Evolutionary conservation across 2,888 invertebrate genomes (phyloP), one percentile per base, ranked within the genome.

Genomic region (Eupeodes latifasciatus): DNA sequence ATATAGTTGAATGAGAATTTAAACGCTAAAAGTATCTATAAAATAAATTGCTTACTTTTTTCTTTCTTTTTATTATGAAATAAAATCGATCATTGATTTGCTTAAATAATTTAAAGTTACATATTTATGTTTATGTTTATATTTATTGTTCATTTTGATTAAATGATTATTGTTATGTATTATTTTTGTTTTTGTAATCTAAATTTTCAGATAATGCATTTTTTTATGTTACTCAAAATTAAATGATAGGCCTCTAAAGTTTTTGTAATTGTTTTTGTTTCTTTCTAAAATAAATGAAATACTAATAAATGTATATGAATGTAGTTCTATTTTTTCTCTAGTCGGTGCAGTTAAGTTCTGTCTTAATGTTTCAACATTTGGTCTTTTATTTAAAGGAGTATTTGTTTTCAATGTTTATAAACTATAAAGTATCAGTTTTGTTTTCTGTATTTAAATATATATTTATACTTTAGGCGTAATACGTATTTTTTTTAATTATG

Each of bases 261-360:
- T 79, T 89, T 72, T 81, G 27, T 78, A 61, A 77, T 27, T 51
- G n/a, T 47, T 27, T 81, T 67, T 75, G 40, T 9, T 47, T 53
- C 40, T 10, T 10, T 40, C 9, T 40, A 16, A 16, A 55, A 76
- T 80, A 85, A 72, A 66, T 79, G 72, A 86, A 81, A 72, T 78
- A 83, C 79, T 81, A 72, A 55, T 76, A 40, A 40, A 64, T 79
- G 62, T 67, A 69, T 77, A 51, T 62, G 53, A 62, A 67, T 78
- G 40, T 40, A 67, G 51, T 67, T 67, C 51, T 67, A 67, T 49
- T 64, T 55, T 69, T 59, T 62, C 27, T 74, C 87, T 88, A 88
- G 81, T 85, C 88, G 88, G 88, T 88, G 88, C 88, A 85, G 62
- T 85, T 81, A 87, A 66, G 75, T 87, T 88, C 47, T 77, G 76